Conservation (phyloP, 2,888 invertebrate species). For the Chrysolina haemoptera region DNA sequence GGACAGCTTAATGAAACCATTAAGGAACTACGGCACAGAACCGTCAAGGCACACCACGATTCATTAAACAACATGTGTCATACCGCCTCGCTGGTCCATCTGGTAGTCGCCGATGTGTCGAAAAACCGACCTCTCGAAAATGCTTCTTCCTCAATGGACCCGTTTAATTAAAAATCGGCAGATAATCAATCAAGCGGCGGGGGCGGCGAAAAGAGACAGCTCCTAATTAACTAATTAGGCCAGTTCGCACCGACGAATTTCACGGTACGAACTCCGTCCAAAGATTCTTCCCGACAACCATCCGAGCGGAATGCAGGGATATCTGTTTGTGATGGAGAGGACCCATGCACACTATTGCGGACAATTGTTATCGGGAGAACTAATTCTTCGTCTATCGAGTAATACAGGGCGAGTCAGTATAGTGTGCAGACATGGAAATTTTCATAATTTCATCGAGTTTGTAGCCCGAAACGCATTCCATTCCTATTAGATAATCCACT, state of each 20-base stretch:
- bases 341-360: too few species aligned
- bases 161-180: conserved; percentile 59
- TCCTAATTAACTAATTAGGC: conserved; percentile 63
- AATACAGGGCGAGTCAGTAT: too few species aligned
- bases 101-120: conserved; percentile 31
- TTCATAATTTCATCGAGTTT: too few species aligned
- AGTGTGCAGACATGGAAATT: too few species aligned
- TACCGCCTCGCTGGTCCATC: conserved; percentile 37
- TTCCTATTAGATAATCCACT: too few species aligned
- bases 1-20: conserved; percentile 25
- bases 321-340: not conserved
- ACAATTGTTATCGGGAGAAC: too few species aligned
- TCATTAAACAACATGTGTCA: conserved; percentile 46
- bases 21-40: conserved; percentile 28
- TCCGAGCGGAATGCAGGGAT: not conserved
- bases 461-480: too few species aligned
- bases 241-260: conserved; percentile 61
- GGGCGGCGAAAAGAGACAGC: conserved; percentile 41
- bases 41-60: conserved; percentile 34
- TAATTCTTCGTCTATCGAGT: too few species aligned
- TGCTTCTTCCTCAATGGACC: conserved; percentile 40
- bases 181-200: conserved; percentile 56
- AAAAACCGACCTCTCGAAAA: conserved; percentile 13
- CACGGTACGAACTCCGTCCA: conserved; percentile 53
- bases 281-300: conserved; percentile 48